phyloP scores from a whole-genome alignment of 2,113 vertebrate species.

The Australoheros scitulus region DNA sequence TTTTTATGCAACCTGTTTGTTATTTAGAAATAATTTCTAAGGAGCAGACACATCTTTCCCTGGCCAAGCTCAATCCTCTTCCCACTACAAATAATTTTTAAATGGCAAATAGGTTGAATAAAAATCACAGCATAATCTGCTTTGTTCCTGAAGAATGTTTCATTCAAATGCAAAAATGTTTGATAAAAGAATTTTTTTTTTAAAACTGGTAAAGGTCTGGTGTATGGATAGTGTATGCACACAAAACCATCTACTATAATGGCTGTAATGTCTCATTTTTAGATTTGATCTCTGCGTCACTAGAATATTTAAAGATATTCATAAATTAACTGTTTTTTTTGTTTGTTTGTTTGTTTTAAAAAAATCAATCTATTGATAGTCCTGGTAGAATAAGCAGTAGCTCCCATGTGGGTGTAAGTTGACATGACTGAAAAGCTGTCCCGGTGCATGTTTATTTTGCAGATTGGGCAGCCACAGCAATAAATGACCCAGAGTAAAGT shows the following conservation, averaged over 20 bases:
- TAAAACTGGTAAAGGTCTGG: conserved; percentile 29
- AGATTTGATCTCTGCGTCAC: background rate
- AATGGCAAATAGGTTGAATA: conserved; percentile 36
- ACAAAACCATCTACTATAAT: background rate
- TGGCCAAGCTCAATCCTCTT: background rate
- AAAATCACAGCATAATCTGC: conserved; percentile 21
- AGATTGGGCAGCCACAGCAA: too few species aligned
- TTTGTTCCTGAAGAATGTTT: conserved; percentile 36
- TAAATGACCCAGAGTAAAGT: background rate
- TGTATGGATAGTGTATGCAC: background rate
- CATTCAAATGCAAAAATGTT: conserved; percentile 53
- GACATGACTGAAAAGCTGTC: background rate
- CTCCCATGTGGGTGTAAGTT: background rate
- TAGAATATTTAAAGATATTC: background rate
- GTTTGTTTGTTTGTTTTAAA: background rate
- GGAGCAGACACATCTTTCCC: background rate
- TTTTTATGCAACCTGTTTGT: conserved; percentile 20
- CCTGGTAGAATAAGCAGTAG: background rate
- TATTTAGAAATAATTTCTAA: conserved; percentile 30
- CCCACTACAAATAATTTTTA: conserved; percentile 1
- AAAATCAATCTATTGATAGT: background rate
- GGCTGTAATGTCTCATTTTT: background rate
- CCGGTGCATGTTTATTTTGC: background rate
- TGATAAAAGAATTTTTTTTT: conserved; percentile 14
- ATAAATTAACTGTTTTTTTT: background rate